Percentiles rank a stretch among this genome's conserved stretches.
Evolutionary conservation across 2,113 vertebrate genomes (phyloP).

Genomic region (Zapus hudsonius): DNA sequence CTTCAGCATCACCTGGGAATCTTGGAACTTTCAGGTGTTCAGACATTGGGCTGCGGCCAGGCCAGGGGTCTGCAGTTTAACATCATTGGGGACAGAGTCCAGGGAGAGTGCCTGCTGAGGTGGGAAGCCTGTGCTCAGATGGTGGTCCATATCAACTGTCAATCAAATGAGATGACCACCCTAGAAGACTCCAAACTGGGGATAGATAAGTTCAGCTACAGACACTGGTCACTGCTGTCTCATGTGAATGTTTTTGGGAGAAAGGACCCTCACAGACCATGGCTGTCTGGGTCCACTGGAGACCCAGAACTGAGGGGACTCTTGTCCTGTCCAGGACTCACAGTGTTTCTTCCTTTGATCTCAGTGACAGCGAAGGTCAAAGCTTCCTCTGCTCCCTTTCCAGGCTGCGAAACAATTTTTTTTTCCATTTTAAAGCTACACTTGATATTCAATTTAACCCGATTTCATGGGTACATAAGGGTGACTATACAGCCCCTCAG

Average conservation of each 20-base stretch:
- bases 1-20: rapidly evolving
- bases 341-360: neutral
- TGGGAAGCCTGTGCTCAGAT: rapidly evolving
- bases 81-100: neutral
- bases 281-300: rapidly evolving
- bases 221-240: neutral
- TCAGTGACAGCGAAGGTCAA: neutral
- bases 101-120: rapidly evolving
- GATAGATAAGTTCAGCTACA: neutral
- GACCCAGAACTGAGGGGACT: neutral
- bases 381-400: neutral
- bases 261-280: no score
- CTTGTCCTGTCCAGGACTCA: neutral
- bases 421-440: neutral
- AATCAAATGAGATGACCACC: neutral
- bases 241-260: neutral
- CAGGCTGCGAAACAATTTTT: neutral
- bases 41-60: rapidly evolving
- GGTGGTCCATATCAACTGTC: rapidly evolving
- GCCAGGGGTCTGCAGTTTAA: rapidly evolving
- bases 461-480: neutral
- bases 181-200: rapidly evolving
- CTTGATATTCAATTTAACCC: neutral
- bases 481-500: neutral
- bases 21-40: rapidly evolving